Percentiles rank a stretch among this genome's conserved stretches.
Conservation (phyloP, 1,140 invertebrate species). For the Drosophila obscura region DNA sequence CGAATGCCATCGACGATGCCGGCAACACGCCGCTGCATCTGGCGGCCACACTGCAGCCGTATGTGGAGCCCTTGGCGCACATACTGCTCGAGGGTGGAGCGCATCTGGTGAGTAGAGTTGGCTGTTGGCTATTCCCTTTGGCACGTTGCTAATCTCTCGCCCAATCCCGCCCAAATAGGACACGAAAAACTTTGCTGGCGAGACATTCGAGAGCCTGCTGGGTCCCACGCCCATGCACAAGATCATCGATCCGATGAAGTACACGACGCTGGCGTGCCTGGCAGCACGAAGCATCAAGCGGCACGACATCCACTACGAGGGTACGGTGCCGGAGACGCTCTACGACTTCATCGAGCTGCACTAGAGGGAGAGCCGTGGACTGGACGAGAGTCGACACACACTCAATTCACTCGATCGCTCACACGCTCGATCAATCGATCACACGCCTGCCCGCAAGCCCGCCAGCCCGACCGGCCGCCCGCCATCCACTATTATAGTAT, state of each 20-base stretch:
- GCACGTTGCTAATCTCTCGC: background rate
- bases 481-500: constrained; percentile 57
- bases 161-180: constrained; percentile 85
- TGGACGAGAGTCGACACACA: constrained; percentile 41
- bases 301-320: constrained; percentile 70
- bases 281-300: constrained; percentile 89
- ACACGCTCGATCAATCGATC: constrained; percentile 16
- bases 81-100: constrained; percentile 91
- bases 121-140: background rate
- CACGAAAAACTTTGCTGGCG: constrained; percentile 90
- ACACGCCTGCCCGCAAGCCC: constrained; percentile 16
- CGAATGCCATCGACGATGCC: constrained; percentile 89
- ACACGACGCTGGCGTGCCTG: constrained; percentile 91
- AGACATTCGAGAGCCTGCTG: constrained; percentile 90
- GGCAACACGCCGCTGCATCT: constrained; percentile 87
- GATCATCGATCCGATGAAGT: constrained; percentile 91
- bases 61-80: constrained; percentile 87
- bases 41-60: constrained; percentile 85
- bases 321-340: constrained; percentile 67
- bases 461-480: constrained; percentile 50
- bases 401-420: constrained; percentile 52
- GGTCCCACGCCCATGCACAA: constrained; percentile 86
- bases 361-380: constrained; percentile 49
- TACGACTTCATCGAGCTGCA: constrained; percentile 81
- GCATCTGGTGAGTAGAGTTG: constrained; percentile 86